phyloP scores from a whole-genome alignment of 2,888 invertebrate genomes.

The Euplexia lucipara region DNA sequence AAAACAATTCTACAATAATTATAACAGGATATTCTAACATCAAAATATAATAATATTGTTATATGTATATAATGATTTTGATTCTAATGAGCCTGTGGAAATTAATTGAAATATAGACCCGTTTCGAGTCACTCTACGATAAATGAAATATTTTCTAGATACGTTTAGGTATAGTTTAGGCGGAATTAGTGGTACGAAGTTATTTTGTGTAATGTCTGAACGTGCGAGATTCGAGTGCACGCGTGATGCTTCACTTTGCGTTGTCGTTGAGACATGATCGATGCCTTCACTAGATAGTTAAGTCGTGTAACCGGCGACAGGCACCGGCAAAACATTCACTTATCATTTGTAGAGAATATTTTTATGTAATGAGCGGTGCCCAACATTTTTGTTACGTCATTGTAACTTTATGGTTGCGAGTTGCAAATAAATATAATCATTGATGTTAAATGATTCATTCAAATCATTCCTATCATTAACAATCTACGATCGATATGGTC shows the following conservation, averaged over 20 bases:
- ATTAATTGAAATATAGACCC: slow-evolving; percentile 65
- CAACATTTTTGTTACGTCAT: slow-evolving; percentile 69
- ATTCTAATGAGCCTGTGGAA: slow-evolving; percentile 74
- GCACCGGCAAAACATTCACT: slow-evolving; percentile 42
- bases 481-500: slow-evolving; percentile 71
- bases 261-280: slow-evolving; percentile 79
- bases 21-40: slow-evolving; percentile 53
- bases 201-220: slow-evolving; percentile 82
- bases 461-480: slow-evolving; percentile 87
- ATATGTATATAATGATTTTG: slow-evolving; percentile 89
- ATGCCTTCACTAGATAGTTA: slow-evolving; percentile 85
- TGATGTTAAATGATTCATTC: slow-evolving; percentile 81
- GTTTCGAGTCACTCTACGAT: slow-evolving; percentile 62
- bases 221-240: slow-evolving; percentile 76
- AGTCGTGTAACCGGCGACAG: slow-evolving; percentile 67
- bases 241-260: slow-evolving; percentile 78
- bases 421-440: slow-evolving; percentile 72
- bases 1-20: slow-evolving; percentile 43
- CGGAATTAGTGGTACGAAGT: slow-evolving; percentile 82
- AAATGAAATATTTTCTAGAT: slow-evolving; percentile 76
- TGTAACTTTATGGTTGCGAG: slow-evolving; percentile 72
- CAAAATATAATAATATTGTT: slow-evolving; percentile 77
- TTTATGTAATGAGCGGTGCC: slow-evolving; percentile 57
- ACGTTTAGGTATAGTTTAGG: slow-evolving; percentile 86
- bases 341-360: slow-evolving; percentile 66